Evolutionary conservation across 2,888 invertebrate species (phyloP).

Genomic region (Lithophane semibrunnea): DNA sequence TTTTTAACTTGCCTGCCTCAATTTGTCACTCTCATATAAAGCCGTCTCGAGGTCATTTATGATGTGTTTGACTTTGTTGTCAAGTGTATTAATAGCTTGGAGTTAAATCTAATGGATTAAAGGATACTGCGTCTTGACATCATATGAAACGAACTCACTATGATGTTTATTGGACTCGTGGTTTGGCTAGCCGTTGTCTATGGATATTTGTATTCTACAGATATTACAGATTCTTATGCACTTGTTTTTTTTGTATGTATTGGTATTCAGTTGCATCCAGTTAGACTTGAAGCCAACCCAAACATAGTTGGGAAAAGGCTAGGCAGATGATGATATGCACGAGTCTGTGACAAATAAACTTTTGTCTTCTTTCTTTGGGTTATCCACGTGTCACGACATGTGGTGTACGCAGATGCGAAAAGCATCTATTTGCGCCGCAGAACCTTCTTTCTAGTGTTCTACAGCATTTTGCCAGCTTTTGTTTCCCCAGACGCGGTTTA

Average conservation of each 20-base stretch:
- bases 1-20: constrained; percentile 23
- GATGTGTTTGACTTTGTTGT: constrained; percentile 50
- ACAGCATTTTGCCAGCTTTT: not conserved
- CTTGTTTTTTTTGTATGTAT: not conserved
- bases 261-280: no score
- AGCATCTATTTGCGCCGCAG: no score
- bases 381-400: no score
- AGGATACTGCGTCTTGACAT: constrained; percentile 14
- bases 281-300: no score
- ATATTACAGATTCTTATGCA: not conserved
- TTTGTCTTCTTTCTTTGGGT: no score
- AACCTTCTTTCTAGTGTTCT: not conserved
- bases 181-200: not conserved
- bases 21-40: constrained; percentile 39
- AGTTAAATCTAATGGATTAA: constrained; percentile 28
- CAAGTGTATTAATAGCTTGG: constrained; percentile 40
- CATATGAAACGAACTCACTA: not conserved
- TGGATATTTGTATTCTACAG: not conserved
- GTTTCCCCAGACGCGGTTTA: not conserved
- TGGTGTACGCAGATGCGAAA: no score
- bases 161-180: not conserved
- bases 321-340: no score
- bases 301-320: no score
- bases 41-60: constrained; percentile 47
- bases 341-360: not conserved